Evolutionary conservation across 2,888 invertebrate genomes (phyloP), one percentile per base, ranked within the genome.

Genomic region (Melinaea menophilus): DNA sequence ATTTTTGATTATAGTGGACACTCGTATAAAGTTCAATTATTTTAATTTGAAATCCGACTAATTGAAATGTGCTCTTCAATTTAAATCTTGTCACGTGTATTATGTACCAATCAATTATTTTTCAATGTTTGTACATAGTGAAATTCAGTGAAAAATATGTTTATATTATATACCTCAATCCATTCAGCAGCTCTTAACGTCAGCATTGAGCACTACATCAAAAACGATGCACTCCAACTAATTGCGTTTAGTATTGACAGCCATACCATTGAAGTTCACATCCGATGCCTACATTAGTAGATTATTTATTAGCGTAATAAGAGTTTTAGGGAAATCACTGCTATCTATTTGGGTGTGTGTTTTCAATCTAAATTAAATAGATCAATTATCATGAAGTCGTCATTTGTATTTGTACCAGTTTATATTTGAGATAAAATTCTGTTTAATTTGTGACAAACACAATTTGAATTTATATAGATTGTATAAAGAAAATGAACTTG

Each of bases 211-310:
- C 79, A 84, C 86, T 86, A 86, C 87, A 86, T 90, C 89, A 88
- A 90, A 90, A 90, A 89, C 86, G 86, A 73, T 84, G 87, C 90
- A 90, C 90, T 90, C 87, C 80, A 85, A 86, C 88, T 90, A 90
- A 90, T 90, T 90, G 90, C 89, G 81, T 88, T 85, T 82, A 80
- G 82, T 82, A 86, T 88, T 88, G 89, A 88, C 74, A 72, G 79
- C 79, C 79, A 82, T 71, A 70, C 69, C 74, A 69, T 75, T 81
- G 79, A 80, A 81, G 81, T 79, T 75, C 74, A 68, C 68, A 61
- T 63, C 65, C 69, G 63, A 63, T 68, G 65, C 67, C 66, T 69
- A 67, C 73, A 73, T 73, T 73, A 73, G 73, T 69, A 69, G 71
- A 73, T 71, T 72, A 72, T 72, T 72, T 72, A 72, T 72, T 72